Percentiles rank a stretch among this genome's conserved stretches.
Conservation (phyloP, 2,113 vertebrate genomes). For the Aspiorhynchus laticeps region DNA sequence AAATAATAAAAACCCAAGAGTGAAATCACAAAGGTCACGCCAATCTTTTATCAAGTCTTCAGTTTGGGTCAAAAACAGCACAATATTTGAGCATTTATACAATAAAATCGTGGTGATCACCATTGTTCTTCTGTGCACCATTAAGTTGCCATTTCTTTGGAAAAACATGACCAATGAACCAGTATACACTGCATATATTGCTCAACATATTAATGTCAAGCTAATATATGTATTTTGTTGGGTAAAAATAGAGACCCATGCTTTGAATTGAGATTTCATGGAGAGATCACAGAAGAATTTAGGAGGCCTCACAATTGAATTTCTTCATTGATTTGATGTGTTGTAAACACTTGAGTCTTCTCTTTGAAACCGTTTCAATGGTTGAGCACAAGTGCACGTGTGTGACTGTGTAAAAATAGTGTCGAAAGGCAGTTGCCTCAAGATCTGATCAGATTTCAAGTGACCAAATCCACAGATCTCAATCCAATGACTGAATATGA, state of each 20-base stretch:
- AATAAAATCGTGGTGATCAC: neutral
- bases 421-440: constrained; percentile 46
- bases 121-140: neutral
- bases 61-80: neutral
- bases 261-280: neutral
- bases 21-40: too few species aligned
- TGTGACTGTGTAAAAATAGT: constrained; percentile 50
- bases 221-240: neutral
- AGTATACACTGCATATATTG: neutral
- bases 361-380: constrained; percentile 61
- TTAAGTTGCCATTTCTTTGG: neutral
- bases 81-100: neutral
- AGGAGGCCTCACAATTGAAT: neutral
- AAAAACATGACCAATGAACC: neutral
- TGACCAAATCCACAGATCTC: constrained; percentile 42
- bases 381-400: constrained; percentile 50
- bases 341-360: constrained; percentile 58
- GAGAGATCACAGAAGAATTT: neutral
- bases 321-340: constrained; percentile 54
- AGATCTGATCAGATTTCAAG: constrained; percentile 59
- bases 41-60: neutral
- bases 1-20: neutral
- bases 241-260: neutral
- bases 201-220: neutral
- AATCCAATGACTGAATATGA: constrained; percentile 35